phyloP scores from a whole-genome alignment of 2,113 vertebrate genomes.

The Poecile atricapillus region DNA sequence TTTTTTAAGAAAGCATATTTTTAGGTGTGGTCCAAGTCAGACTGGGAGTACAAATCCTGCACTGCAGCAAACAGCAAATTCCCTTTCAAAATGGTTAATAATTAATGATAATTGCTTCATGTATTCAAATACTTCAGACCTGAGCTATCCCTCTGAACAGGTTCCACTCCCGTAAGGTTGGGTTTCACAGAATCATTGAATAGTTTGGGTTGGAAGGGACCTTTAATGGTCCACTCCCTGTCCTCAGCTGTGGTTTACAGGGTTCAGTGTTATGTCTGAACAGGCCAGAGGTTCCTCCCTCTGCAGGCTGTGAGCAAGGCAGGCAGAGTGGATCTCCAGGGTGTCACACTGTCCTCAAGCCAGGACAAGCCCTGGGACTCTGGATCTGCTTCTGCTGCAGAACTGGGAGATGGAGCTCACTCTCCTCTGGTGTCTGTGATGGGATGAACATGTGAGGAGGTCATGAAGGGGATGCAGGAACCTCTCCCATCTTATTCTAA shows the following conservation, averaged over 20 bases:
- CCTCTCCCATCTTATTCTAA: background rate
- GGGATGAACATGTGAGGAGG: background rate
- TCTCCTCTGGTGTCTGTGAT: background rate
- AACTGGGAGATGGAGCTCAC: rapidly evolving
- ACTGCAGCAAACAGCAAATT: background rate
- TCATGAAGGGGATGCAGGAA: background rate
- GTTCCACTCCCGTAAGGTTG: background rate
- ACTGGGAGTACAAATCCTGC: background rate
- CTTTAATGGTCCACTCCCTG: background rate
- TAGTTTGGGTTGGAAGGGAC: background rate
- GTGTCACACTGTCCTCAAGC: background rate
- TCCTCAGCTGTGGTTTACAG: background rate
- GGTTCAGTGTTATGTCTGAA: background rate
- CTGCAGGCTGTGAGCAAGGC: background rate
- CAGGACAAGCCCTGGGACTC: rapidly evolving
- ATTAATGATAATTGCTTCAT: background rate
- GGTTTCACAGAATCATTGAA: background rate
- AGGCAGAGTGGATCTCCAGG: background rate
- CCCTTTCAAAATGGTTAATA: background rate
- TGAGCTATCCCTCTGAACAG: background rate
- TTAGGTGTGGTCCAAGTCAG: background rate
- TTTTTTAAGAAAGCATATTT: no score
- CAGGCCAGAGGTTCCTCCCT: background rate
- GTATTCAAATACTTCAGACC: background rate
- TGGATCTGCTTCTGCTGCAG: background rate